Evolutionary conservation across 1,140 invertebrate species (phyloP).

Genomic region (Yoshiicerus persimilis): DNA sequence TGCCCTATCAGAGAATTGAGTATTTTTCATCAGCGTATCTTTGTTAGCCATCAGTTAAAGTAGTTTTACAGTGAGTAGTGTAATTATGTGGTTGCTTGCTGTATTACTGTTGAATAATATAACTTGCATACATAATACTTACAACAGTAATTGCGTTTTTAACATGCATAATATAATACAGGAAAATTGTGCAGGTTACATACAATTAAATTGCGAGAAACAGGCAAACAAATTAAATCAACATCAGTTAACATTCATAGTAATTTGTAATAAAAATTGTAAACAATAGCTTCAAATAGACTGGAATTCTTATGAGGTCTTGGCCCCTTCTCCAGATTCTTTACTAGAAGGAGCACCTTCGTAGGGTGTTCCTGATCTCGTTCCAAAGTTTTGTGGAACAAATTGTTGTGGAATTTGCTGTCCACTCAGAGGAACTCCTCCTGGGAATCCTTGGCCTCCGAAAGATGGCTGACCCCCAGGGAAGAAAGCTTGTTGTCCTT

Average conservation of each 20-base stretch:
- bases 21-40: not conserved
- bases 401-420: conserved; percentile 25
- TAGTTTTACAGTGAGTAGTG: not conserved
- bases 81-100: not conserved
- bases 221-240: not conserved
- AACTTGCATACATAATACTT: not conserved
- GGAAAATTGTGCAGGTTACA: not conserved
- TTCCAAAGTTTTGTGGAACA: not conserved
- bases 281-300: not conserved
- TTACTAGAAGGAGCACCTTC: not conserved
- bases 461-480: not conserved
- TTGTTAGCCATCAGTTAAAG: not conserved
- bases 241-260: not conserved
- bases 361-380: not conserved
- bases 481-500: not conserved
- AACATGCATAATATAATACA: not conserved
- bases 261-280: not conserved
- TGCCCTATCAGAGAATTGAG: not conserved
- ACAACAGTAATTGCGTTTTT: not conserved
- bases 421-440: not conserved
- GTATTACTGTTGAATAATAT: not conserved
- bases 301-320: not conserved
- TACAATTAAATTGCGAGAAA: not conserved
- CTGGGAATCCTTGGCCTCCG: not conserved
- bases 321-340: not conserved